phyloP scores from a whole-genome alignment of 2,888 invertebrate species.

The Hedya salicella region DNA sequence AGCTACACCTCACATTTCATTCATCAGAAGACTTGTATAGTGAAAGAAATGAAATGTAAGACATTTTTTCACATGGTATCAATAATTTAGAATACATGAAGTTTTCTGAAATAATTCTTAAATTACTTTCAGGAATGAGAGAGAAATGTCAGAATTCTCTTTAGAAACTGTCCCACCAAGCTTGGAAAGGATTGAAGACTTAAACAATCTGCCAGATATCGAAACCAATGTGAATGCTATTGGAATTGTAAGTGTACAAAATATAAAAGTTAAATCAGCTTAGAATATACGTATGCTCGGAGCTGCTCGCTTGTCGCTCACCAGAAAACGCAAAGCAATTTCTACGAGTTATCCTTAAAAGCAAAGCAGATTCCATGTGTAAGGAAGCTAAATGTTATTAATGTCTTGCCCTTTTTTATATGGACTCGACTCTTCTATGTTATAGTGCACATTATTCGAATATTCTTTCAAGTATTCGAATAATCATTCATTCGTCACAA shows the following conservation, averaged over 20 bases:
- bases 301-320: too few species aligned
- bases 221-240: conserved; percentile 56
- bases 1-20: conserved; percentile 86
- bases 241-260: conserved; percentile 62
- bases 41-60: conserved; percentile 81
- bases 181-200: conserved; percentile 69
- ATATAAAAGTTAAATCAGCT: too few species aligned
- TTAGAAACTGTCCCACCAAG: conserved; percentile 76
- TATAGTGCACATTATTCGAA: too few species aligned
- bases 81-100: neutral
- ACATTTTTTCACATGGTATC: conserved; percentile 17
- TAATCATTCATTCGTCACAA: too few species aligned
- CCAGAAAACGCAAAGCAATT: too few species aligned
- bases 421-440: too few species aligned
- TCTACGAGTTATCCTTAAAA: too few species aligned
- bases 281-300: too few species aligned
- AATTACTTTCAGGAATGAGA: conserved; percentile 58
- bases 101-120: conserved; percentile 2
- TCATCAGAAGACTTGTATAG: conserved; percentile 86
- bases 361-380: too few species aligned
- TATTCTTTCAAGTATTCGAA: too few species aligned
- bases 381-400: too few species aligned
- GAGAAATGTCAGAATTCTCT: conserved; percentile 69
- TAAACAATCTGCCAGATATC: conserved; percentile 51
- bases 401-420: too few species aligned